These are phyloP conservation scores for Agrochola circellaris DNA, from an alignment of 2,888 invertebrate species.

Conservation along the genomic window DNA sequence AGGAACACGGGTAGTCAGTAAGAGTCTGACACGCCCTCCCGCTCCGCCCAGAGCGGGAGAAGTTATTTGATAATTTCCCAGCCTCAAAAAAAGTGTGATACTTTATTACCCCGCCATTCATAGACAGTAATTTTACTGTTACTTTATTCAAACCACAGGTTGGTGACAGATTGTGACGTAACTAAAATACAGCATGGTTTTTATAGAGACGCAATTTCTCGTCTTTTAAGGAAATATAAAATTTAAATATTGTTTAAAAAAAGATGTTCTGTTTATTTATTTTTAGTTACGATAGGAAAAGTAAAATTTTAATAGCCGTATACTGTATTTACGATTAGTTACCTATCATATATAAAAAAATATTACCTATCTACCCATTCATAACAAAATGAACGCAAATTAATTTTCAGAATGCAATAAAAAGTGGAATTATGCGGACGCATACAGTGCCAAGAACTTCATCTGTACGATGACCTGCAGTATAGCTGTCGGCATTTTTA, in stretches of 20 bases:
- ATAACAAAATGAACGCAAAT: neutral
- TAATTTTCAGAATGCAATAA: slow-evolving; percentile 10
- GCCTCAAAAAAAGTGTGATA: too few species aligned
- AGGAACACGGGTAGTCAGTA: too few species aligned
- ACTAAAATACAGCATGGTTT: neutral
- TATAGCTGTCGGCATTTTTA: neutral
- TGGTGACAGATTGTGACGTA: neutral
- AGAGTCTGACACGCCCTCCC: too few species aligned
- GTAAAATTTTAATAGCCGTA: neutral
- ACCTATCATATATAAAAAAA: neutral
- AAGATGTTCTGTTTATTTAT: too few species aligned
- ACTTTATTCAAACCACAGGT: too few species aligned
- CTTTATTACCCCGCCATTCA: too few species aligned
- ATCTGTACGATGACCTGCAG: slow-evolving; percentile 9
- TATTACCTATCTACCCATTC: neutral
- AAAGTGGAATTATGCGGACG: slow-evolving; percentile 3
- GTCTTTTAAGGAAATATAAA: too few species aligned
- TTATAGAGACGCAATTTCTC: neutral
- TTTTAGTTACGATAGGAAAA: neutral
- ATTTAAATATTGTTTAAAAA: neutral
- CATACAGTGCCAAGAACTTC: slow-evolving; percentile 1
- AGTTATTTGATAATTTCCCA: too few species aligned
- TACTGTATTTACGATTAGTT: neutral
- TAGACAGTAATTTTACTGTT: neutral
- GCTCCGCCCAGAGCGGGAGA: too few species aligned